These are phyloP conservation scores for Trichogramma dendrolimi DNA, from an alignment of 2,888 invertebrate genomes.

Conservation along the genomic window DNA sequence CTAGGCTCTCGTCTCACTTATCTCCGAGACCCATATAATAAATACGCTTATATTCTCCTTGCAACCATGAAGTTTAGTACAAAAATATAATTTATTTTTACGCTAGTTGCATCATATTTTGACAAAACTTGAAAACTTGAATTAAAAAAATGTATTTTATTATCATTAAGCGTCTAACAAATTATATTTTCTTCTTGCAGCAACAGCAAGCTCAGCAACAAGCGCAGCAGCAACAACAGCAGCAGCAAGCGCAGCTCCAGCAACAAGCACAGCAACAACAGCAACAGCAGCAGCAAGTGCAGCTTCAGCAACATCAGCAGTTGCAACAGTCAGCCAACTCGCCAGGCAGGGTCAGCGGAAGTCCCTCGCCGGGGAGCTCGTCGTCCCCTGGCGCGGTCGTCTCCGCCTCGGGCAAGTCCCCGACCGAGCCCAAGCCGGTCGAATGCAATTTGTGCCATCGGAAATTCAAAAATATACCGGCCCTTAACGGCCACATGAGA, in stretches of 20 bases:
- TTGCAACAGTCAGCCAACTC: conserved; percentile 45
- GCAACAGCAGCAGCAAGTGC: conserved; percentile 42
- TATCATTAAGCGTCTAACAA: too few relatives aligned
- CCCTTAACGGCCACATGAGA: conserved; percentile 96
- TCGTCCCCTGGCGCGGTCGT: conserved; percentile 47
- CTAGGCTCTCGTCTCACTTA: background rate
- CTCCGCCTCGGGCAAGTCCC: conserved; percentile 46
- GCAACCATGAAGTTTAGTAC: too few relatives aligned
- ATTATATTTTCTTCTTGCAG: conserved; percentile 24
- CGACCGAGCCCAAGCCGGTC: conserved; percentile 76
- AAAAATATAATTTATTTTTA: too few relatives aligned
- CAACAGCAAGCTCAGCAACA: conserved; percentile 43
- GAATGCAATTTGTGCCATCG: conserved; percentile 93
- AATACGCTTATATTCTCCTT: background rate
- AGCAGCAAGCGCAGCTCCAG: conserved; percentile 32
- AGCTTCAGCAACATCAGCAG: conserved; percentile 42
- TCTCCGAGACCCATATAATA: background rate
- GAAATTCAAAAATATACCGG: conserved; percentile 95
- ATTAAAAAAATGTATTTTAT: too few relatives aligned
- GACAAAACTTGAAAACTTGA: too few relatives aligned
- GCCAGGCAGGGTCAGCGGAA: conserved; percentile 46
- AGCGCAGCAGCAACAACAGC: conserved; percentile 30
- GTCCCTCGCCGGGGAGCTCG: conserved; percentile 45
- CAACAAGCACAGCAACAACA: conserved; percentile 33
- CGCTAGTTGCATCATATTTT: too few relatives aligned